Conservation (phyloP, 2,797 vertebrate species). For the Hipposideros larvatus region DNA sequence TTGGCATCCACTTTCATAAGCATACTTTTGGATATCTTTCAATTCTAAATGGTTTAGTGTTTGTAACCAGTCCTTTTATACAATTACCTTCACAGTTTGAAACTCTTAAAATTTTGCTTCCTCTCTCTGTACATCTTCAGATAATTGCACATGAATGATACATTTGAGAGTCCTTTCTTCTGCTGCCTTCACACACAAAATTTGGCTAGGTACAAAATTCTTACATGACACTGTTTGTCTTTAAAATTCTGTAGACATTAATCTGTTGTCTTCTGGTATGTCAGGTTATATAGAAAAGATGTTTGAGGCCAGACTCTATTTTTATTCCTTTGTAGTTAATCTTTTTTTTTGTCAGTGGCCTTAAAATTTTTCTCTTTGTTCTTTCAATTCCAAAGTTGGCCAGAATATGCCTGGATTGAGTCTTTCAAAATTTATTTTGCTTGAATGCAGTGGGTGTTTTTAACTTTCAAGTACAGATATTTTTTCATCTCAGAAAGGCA, state of each 20-base stretch:
- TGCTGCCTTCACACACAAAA: neutral
- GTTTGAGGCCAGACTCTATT: neutral
- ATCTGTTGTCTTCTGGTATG: neutral
- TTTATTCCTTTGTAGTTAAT: neutral
- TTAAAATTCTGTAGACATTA: slow-evolving; percentile 10
- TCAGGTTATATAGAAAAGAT: slow-evolving; percentile 14
- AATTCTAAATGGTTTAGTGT: slow-evolving; percentile 35
- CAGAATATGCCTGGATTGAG: neutral
- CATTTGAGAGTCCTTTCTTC: neutral
- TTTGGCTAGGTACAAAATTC: slow-evolving; percentile 7
- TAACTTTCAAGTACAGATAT: neutral
- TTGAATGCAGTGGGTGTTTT: neutral
- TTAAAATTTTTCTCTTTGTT: neutral
- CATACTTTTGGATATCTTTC: slow-evolving; percentile 35
- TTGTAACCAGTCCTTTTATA: neutral
- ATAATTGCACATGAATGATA: neutral
- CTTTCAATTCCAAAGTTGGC: neutral
- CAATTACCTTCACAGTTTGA: slow-evolving; percentile 38
- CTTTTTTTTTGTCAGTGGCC: neutral
- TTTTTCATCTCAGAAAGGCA: neutral
- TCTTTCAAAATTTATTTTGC: slow-evolving; percentile 26
- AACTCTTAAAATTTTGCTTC: slow-evolving; percentile 23
- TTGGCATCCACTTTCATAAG: slow-evolving; percentile 39
- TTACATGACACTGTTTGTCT: slow-evolving; percentile 12
- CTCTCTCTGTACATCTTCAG: slow-evolving; percentile 19